Evolutionary conservation across 2,888 invertebrate genomes (phyloP), one percentile per base, ranked within the genome.

Genomic region (Pollenia angustigena): DNA sequence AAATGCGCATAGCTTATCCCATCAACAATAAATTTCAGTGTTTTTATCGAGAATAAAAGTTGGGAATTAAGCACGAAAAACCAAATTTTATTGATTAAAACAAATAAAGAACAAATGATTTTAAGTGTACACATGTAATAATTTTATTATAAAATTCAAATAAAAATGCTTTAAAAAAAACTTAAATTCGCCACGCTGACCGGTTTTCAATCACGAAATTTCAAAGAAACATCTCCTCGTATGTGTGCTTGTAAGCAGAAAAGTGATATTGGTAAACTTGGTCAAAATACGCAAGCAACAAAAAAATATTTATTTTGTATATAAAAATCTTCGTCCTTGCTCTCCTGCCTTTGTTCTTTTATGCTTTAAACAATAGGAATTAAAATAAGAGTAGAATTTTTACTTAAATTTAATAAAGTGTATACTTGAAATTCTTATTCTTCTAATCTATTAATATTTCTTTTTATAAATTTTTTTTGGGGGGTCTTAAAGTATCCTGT

Each of bases 261-360:
- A 80, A 80, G 62, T 44, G 42, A 46, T 16, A 72, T 80, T 80
- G 71, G 64, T 64, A 72, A 81, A 81, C 81, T 74, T 72, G 72
- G 1, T 74, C 48, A 23, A 23, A 56, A 66, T n/a, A 16, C 2
- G 2, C 14, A 2, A 60, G 14, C 23, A 32, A 54, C 14, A 10
- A 32, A 44, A 56, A 56, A 9, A 23, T 42, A 60, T 58, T 4
- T 66, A 50, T 44, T 68, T 64, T 68, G 8, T 54, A 40, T 74
- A 23, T 54, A 32, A 80, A 62, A 50, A 44, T 52, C 8, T 11
- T 52, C 2, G 46, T 64, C 18, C 46, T 62, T 52, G 62, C 40
- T 16, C 46, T n/a, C 52, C 10, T 46, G 40, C 46, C 14, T 46
- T 46, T 44, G 80, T 66, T 48, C 64, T 64, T 56, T 48, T 48